Conservation (phyloP, 2,888 invertebrate species). For the Stenichneumon culpator region DNA sequence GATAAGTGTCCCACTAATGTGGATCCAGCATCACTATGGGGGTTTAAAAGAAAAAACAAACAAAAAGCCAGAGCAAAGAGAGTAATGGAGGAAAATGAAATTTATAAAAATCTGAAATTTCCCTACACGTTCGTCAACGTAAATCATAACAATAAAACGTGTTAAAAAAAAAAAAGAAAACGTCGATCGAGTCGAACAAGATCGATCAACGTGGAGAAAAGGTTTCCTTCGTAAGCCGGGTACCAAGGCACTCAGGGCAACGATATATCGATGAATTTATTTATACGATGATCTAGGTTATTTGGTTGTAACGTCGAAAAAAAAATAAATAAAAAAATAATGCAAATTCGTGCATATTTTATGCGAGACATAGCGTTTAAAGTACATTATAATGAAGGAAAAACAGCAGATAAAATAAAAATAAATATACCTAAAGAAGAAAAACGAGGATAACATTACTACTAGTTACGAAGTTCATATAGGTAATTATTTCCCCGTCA, state of each 20-base stretch:
- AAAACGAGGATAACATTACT: constrained; percentile 65
- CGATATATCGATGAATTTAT: constrained; percentile 80
- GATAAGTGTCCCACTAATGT: constrained; percentile 30
- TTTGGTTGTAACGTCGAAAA: constrained; percentile 73
- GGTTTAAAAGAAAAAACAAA: constrained; percentile 46
- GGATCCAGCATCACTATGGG: constrained; percentile 33
- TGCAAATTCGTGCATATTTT: constrained; percentile 68
- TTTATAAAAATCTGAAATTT: constrained; percentile 33
- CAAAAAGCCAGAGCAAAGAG: constrained; percentile 26
- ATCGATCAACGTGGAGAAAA: constrained; percentile 57
- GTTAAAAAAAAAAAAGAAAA: constrained; percentile 5
- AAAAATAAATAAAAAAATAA: constrained; percentile 38
- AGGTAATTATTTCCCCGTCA: constrained; percentile 64
- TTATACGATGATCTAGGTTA: constrained; percentile 79
- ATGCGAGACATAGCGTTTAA: constrained; percentile 65
- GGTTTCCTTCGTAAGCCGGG: constrained; percentile 77
- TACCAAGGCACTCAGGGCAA: constrained; percentile 82
- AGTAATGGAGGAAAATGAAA: constrained; percentile 20
- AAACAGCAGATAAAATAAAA: constrained; percentile 52
- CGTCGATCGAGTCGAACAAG: constrained; percentile 53
- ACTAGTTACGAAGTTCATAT: constrained; percentile 61
- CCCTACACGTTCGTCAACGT: constrained; percentile 47
- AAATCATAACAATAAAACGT: constrained; percentile 53
- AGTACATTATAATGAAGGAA: constrained; percentile 61
- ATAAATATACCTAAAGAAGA: constrained; percentile 51